A percentile compares a stretch with the other conserved stretches of the same genome.
phyloP scores from a whole-genome alignment of 2,888 invertebrate species.

The Trichogramma evanescens region DNA sequence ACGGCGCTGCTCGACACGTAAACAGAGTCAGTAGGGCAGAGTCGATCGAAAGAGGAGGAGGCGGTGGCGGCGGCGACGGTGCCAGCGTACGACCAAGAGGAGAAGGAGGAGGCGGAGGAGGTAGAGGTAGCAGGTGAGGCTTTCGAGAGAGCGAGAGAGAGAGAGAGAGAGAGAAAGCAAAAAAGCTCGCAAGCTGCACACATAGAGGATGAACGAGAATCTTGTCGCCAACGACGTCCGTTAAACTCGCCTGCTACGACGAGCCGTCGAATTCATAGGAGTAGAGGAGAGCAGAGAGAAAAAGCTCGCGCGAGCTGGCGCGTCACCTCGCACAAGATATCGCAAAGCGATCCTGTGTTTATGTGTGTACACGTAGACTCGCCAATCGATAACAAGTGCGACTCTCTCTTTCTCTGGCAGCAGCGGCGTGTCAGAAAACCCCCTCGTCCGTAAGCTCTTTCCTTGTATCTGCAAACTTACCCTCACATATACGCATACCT shows the following conservation, averaged over 20 bases:
- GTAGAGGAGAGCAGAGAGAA: no score
- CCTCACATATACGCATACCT: constrained; percentile 1
- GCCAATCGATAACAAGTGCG: constrained; percentile 23
- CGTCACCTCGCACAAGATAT: not conserved
- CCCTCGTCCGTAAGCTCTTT: constrained; percentile 8
- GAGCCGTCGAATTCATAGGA: not conserved
- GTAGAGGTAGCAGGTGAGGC: not conserved
- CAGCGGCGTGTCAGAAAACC: not conserved
- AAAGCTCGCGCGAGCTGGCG: constrained; percentile 7
- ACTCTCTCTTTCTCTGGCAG: constrained; percentile 16
- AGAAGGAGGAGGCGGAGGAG: not conserved
- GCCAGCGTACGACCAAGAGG: not conserved
- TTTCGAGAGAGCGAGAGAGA: not conserved
- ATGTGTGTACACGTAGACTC: not conserved
- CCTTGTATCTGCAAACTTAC: not conserved
- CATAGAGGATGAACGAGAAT: not conserved
- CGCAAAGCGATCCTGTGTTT: no score
- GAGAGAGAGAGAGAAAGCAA: not conserved
- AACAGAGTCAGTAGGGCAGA: no score
- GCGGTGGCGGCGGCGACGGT: not conserved
- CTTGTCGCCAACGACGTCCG: not conserved
- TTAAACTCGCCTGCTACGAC: constrained; percentile 9
- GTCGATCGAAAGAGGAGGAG: not conserved
- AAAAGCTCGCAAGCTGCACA: not conserved
- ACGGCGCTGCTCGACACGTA: not conserved